These are phyloP conservation scores for Yoshiicerus persimilis DNA, from an alignment of 1,140 invertebrate species.

Conservation along the genomic window DNA sequence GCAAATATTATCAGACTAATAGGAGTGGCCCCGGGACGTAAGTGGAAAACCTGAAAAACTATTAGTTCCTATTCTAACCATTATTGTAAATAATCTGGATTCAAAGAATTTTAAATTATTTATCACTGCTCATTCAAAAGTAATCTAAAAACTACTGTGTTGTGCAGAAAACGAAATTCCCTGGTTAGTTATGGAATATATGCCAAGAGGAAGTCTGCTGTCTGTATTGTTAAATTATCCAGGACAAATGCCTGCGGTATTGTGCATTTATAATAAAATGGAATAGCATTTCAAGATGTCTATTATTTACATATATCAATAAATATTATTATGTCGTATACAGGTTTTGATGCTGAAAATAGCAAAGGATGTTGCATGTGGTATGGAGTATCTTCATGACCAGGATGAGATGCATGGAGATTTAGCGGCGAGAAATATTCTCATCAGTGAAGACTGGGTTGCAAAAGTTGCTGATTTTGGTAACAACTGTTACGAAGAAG, in stretches of 20 bases:
- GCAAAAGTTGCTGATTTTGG: slow-evolving; percentile 37
- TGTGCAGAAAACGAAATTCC: background rate
- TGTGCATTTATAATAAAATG: background rate
- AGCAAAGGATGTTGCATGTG: background rate
- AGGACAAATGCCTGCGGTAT: slow-evolving; percentile 10
- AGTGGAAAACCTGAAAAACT: too few species aligned
- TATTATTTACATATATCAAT: too few species aligned
- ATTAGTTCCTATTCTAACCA: too few species aligned
- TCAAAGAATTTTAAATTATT: too few species aligned
- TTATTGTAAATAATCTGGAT: too few species aligned
- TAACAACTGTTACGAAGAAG: slow-evolving; percentile 2
- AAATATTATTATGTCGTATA: too few species aligned
- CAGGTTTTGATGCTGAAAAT: slow-evolving; percentile 15
- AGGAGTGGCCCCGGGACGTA: background rate
- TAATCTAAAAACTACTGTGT: too few species aligned
- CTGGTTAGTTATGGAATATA: background rate
- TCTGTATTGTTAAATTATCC: background rate
- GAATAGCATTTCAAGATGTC: too few species aligned
- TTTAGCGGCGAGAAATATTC: slow-evolving; percentile 23
- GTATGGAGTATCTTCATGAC: slow-evolving; percentile 34
- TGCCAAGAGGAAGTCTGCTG: background rate
- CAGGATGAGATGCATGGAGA: slow-evolving; percentile 27
- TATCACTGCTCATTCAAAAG: too few species aligned
- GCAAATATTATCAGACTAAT: background rate
- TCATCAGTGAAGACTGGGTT: background rate